Conservation (phyloP, 2,113 vertebrate species). For the Girardinichthys multiradiatus region DNA sequence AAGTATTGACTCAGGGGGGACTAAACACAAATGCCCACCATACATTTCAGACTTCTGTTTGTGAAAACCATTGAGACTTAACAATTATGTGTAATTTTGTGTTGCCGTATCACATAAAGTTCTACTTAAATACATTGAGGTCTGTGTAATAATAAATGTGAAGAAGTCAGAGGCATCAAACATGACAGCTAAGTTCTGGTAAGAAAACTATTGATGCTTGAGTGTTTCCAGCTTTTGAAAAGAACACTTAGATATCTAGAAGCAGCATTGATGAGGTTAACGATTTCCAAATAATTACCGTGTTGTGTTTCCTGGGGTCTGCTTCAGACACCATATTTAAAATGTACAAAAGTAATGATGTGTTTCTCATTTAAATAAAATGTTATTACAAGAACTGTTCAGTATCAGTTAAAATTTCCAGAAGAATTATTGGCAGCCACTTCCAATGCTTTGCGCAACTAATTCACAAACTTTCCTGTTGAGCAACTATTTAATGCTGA, state of each 20-base stretch:
- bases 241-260: not conserved
- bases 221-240: not conserved
- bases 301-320: not conserved
- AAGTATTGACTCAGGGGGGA: too few species aligned
- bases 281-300: not conserved
- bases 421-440: constrained; percentile 1
- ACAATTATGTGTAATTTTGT: not conserved
- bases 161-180: not conserved
- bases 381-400: not conserved
- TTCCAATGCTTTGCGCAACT: constrained; percentile 1
- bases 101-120: not conserved
- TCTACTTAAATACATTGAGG: not conserved
- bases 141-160: not conserved
- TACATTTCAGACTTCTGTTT: not conserved
- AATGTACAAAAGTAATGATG: not conserved
- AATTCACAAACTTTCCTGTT: constrained; percentile 29
- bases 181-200: not conserved
- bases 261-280: not conserved
- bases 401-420: not conserved
- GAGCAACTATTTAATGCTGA: constrained; percentile 16
- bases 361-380: not conserved
- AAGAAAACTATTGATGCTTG: not conserved
- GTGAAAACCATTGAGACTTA: not conserved
- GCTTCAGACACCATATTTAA: not conserved
- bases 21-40: too few species aligned